Conservation (phyloP, 2,888 invertebrate genomes). For the Eupeodes luniger region DNA sequence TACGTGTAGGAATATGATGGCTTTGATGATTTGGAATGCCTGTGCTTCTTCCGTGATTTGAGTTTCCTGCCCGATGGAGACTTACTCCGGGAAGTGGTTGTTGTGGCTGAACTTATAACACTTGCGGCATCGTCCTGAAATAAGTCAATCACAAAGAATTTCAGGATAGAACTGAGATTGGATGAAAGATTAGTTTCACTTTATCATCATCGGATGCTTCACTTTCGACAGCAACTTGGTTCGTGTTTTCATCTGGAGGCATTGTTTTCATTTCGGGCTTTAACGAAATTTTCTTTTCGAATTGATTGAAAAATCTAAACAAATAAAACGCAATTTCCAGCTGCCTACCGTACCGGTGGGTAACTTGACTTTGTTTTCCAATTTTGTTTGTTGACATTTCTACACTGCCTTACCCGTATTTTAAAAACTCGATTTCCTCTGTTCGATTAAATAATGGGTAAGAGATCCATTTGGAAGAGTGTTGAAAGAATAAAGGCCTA, state of each 20-base stretch:
- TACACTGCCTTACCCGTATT: too few relatives aligned
- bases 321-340: not conserved
- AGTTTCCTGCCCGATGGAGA: constrained; percentile 89
- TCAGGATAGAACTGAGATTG: not conserved
- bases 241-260: constrained; percentile 50
- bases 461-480: too few relatives aligned
- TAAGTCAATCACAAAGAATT: not conserved
- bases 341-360: not conserved
- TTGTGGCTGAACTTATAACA: constrained; percentile 91
- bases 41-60: constrained; percentile 87
- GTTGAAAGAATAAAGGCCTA: too few relatives aligned
- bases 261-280: constrained; percentile 40
- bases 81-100: constrained; percentile 91
- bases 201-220: constrained; percentile 78
- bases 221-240: constrained; percentile 53
- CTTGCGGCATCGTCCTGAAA: constrained; percentile 89
- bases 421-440: too few relatives aligned
- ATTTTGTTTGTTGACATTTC: not conserved
- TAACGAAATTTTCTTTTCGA: not conserved
- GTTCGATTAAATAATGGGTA: too few relatives aligned
- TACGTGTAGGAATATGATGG: constrained; percentile 88
- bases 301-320: not conserved
- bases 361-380: not conserved
- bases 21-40: constrained; percentile 86
- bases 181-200: constrained; percentile 15